Evolutionary conservation across 92 coral and sea anemone species (phyloP), one percentile per base, ranked within the genome.

Genomic region (Metridium senile): DNA sequence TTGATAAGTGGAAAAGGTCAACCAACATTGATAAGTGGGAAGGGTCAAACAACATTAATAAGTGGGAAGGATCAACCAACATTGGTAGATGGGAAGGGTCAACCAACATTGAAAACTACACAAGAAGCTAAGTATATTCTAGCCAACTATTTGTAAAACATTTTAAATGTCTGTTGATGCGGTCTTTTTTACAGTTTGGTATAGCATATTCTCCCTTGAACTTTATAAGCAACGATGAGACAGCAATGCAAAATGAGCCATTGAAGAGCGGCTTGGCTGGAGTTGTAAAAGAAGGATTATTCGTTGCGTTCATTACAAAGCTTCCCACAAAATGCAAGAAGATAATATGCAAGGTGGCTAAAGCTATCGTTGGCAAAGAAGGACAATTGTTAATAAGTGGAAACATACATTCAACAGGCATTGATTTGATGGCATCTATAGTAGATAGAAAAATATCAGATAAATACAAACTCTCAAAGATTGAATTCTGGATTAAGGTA

Each of bases 401-500:
- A 18, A 79, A 70, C 53, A 58, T 69, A 0, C 49, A 47, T 70
- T 3, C 11, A 8, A 32, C 53, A 11, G 84, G 77, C 1, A 25
- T 70, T 26, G 84, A 79, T 22, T 32, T 79, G 54, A 68, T 29
- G 13, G 84, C 84, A 11, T 43, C 84, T 20, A 74, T 79, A 0
- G 28, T 43, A 1, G 53, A 68, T 43, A 67, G 73, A 26, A 68
- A 57, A 23, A 79, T 58, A 53, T 68, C 34, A 2, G 84, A 70
- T 20, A 77, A 28, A 17, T 30, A 68, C 45, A 68, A 27, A 47
- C 57, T 79, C 2, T 69, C 84, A 3, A 79, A 59, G 22, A 35
- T 79, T 9, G 84, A 79, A 45, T 45, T 79, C 52, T 79, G 28
- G 29, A 62, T 79, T 19, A 68, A 69, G 84, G 84, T 79, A 52